Evolutionary conservation across 2,797 vertebrate species (phyloP).

Genomic region (Peromyscus eremicus): DNA sequence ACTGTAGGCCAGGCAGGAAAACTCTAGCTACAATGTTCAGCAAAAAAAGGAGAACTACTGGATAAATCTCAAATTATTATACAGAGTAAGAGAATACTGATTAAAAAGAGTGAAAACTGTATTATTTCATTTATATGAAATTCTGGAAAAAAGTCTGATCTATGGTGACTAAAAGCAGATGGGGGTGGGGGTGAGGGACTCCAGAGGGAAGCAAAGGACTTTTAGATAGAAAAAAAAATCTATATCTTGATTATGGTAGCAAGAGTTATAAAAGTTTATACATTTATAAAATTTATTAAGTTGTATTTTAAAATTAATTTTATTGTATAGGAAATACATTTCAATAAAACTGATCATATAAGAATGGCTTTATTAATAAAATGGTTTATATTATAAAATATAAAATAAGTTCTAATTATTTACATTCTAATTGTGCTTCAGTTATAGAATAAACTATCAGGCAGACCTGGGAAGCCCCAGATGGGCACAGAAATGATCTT

Average conservation of each 20-base stretch:
- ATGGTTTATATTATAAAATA: background rate
- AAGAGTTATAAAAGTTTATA: background rate
- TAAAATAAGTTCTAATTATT: background rate
- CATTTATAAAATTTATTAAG: slow-evolving; percentile 33
- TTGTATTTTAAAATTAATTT: slow-evolving; percentile 27
- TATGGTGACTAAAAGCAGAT: background rate
- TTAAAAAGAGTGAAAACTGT: background rate
- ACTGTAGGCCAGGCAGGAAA: no score
- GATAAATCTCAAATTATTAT: background rate
- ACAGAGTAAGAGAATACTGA: background rate
- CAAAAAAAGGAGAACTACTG: background rate
- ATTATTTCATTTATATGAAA: no score
- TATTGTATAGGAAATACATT: background rate
- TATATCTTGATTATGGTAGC: background rate
- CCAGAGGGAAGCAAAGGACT: background rate
- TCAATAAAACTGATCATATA: slow-evolving; percentile 8
- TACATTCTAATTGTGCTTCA: background rate
- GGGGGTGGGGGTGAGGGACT: background rate
- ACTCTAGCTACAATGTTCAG: no score
- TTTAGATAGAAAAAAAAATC: background rate
- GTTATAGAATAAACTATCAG: background rate
- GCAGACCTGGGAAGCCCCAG: background rate
- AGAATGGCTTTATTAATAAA: slow-evolving; percentile 11
- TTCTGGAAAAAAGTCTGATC: background rate
- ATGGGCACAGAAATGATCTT: background rate